Evolutionary conservation across 2,888 invertebrate species (phyloP), one percentile per base, ranked within the genome.

Genomic region (Tholera decimalis): DNA sequence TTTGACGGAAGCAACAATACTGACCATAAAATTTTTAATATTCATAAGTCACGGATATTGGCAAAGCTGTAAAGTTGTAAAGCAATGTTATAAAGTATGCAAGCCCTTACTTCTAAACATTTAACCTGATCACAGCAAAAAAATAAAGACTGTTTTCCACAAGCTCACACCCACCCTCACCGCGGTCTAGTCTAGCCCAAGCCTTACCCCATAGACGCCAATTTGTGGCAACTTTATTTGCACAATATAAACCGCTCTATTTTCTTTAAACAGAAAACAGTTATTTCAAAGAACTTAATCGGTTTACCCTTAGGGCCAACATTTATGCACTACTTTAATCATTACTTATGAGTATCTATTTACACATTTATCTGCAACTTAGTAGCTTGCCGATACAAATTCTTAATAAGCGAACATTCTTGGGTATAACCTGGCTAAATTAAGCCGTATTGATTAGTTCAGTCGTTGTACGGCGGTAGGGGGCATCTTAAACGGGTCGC

Each of bases 401-500:
- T 70, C 74, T 69, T 79, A 79, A 67, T 79, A 79, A 72, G 56
- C 66, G 22, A 44, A 57, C 82, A 81, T 85, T 85, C 80, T 74
- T 73, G 50, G 41, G 43, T 80, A 77, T 79, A 80, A 86, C 70
- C 77, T 65, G 61, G 33, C 70, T 26, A 47, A 79, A 76, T 84
- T 60, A 64, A 74, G 77, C 30, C 59, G 73, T 72, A 64, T 67
- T 68, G 61, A 56, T 59, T 57, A 43, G 49, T 44, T 28, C 39
- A 61, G 56, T 66, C 43, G 74, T 55, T 53, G 37, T 44, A 57
- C 30, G 72, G 71, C 28, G 33, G 64, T 47, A 56, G 66, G 64
- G 62, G 69, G 39, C 77, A 72, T 76, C 74, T 66, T 68, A 72
- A 83, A 82, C 64, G 67, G 83, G 83, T 76, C 79, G 84, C 60